phyloP scores from a whole-genome alignment of 1,140 invertebrate species.

The Yoshiicerus persimilis region DNA sequence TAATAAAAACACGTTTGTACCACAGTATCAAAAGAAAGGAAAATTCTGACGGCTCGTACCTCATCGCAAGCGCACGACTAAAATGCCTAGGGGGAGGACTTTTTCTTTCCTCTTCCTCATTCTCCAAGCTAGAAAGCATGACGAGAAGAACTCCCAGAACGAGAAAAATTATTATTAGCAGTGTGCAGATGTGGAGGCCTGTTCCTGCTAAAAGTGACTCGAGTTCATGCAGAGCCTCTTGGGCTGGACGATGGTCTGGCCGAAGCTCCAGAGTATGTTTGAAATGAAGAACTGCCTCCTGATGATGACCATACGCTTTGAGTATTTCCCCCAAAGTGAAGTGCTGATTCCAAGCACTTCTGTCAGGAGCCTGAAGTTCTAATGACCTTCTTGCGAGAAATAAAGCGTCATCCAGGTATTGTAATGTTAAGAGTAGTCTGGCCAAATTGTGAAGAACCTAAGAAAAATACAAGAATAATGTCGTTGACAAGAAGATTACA shows the following conservation, averaged over 20 bases:
- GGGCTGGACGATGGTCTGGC: slow-evolving; percentile 77
- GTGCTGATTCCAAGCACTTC: slow-evolving; percentile 86
- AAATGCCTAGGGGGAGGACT: slow-evolving; percentile 73
- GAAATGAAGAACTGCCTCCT: slow-evolving; percentile 75
- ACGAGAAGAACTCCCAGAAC: slow-evolving; percentile 77
- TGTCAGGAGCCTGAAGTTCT: slow-evolving; percentile 74
- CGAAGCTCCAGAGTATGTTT: slow-evolving; percentile 73
- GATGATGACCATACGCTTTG: slow-evolving; percentile 76
- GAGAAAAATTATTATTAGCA: slow-evolving; percentile 81
- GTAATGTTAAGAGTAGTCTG: slow-evolving; percentile 63
- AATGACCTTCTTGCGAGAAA: slow-evolving; percentile 74
- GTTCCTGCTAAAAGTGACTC: slow-evolving; percentile 71
- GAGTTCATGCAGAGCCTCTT: slow-evolving; percentile 73
- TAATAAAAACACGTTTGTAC: too few species aligned
- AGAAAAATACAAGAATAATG: too few species aligned
- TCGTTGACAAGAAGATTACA: slow-evolving; percentile 26
- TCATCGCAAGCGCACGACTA: slow-evolving; percentile 82
- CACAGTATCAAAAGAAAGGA: background rate
- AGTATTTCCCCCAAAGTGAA: slow-evolving; percentile 83
- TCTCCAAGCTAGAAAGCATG: slow-evolving; percentile 72
- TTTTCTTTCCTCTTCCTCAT: slow-evolving; percentile 54
- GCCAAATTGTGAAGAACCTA: slow-evolving; percentile 77
- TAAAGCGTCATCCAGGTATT: slow-evolving; percentile 82
- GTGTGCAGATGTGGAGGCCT: slow-evolving; percentile 72
- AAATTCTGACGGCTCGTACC: background rate